These are phyloP conservation scores for Oophaga pumilio DNA, from an alignment of 2,113 vertebrate genomes.

Conservation along the genomic window DNA sequence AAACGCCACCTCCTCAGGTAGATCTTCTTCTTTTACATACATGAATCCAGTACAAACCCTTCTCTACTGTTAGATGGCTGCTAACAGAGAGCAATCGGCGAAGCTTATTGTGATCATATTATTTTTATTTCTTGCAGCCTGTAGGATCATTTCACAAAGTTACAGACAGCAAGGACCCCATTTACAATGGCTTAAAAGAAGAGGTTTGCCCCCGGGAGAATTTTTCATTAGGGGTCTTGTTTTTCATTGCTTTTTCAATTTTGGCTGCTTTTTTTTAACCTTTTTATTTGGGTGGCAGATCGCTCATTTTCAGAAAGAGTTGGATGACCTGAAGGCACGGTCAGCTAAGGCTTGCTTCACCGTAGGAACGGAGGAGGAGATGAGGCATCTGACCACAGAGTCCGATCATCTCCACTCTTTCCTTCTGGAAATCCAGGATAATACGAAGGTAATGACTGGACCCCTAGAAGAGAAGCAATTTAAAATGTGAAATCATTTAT, in stretches of 20 bases:
- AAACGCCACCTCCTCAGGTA: conserved; percentile 79
- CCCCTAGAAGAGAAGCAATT: no score
- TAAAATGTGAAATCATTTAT: no score
- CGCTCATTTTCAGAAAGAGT: conserved; percentile 91
- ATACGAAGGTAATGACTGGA: conserved; percentile 81
- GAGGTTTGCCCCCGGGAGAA: conserved; percentile 75
- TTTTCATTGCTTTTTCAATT: not conserved
- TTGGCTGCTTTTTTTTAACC: not conserved
- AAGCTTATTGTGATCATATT: not conserved
- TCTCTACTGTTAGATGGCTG: not conserved
- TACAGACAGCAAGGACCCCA: conserved; percentile 86
- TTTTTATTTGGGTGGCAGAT: conserved; percentile 72
- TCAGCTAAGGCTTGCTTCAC: conserved; percentile 81
- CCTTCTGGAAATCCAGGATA: conserved; percentile 90
- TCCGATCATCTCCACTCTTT: conserved; percentile 84
- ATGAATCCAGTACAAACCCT: not conserved
- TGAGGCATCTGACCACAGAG: conserved; percentile 82
- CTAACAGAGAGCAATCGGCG: not conserved
- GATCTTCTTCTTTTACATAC: not conserved
- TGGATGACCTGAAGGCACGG: conserved; percentile 86
- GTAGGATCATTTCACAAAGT: conserved; percentile 76
- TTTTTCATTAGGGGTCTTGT: not conserved
- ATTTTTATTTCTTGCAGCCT: conserved; percentile 60
- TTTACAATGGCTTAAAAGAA: conserved; percentile 88
- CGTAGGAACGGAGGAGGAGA: conserved; percentile 83